These are phyloP conservation scores for Lacerta agilis DNA, from an alignment of 2,797 vertebrate species.

Conservation along the genomic window DNA sequence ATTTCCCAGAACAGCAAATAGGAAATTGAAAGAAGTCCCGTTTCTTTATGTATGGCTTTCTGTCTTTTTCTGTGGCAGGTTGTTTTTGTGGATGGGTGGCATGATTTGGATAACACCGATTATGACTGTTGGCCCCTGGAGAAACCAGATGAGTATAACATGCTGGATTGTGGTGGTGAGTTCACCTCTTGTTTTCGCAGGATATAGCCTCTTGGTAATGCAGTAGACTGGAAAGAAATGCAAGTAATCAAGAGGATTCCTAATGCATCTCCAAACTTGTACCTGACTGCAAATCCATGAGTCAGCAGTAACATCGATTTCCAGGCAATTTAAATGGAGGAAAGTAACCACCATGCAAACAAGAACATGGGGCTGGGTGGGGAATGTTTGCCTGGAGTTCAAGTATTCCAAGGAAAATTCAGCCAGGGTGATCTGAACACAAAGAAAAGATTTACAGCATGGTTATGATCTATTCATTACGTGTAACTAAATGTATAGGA, in stretches of 20 bases:
- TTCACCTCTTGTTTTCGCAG: background rate
- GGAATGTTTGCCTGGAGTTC: background rate
- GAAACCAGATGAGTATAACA: constrained; percentile 83
- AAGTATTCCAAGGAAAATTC: background rate
- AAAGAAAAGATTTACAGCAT: constrained; percentile 4
- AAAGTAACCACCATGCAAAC: background rate
- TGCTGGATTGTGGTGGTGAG: constrained; percentile 87
- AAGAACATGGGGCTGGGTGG: background rate
- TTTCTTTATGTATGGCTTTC: background rate
- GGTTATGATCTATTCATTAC: background rate
- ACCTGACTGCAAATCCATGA: background rate
- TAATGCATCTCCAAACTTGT: background rate
- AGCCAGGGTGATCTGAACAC: background rate
- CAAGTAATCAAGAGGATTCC: constrained; percentile 7
- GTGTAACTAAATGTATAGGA: background rate
- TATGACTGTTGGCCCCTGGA: constrained; percentile 90
- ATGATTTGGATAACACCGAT: constrained; percentile 88
- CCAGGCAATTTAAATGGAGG: constrained; percentile 22
- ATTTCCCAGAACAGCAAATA: background rate
- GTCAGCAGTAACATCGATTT: constrained; percentile 19
- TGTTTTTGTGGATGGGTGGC: constrained; percentile 77
- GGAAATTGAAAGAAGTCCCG: background rate
- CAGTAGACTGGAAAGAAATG: constrained; percentile 2
- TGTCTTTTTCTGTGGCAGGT: constrained; percentile 34
- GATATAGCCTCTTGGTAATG: background rate